A percentile compares a stretch with the other conserved stretches of the same genome.
These are phyloP conservation scores for Epizoanthus stellaris DNA, from an alignment of 92 coral and sea anemone species.

Conservation along the genomic window DNA sequence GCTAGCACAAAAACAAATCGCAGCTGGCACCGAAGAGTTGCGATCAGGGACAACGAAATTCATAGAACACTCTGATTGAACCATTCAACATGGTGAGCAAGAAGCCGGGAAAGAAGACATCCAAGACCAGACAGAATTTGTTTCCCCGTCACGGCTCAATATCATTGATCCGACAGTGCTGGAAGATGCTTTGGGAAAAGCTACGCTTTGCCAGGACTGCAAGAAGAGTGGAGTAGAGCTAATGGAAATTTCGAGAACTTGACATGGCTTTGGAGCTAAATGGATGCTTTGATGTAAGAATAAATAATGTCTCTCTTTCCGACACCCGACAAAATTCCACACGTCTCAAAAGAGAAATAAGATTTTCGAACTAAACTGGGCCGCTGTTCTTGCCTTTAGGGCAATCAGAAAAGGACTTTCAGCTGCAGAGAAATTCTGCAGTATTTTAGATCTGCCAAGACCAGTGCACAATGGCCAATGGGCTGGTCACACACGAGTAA, in stretches of 20 bases:
- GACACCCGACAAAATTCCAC: conserved; percentile 14
- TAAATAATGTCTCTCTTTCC: conserved; percentile 21
- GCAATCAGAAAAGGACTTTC: conserved; percentile 38
- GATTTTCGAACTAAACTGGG: conserved; percentile 28
- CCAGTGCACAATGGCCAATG: conserved; percentile 33
- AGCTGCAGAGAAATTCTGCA: conserved; percentile 39
- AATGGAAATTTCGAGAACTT: not conserved
- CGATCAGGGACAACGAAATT: too few species aligned
- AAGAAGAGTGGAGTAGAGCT: conserved; percentile 1
- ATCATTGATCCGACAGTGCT: not conserved
- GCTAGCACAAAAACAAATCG: too few species aligned
- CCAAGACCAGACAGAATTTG: too few species aligned
- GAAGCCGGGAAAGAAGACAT: too few species aligned
- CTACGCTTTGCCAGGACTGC: conserved; percentile 19
- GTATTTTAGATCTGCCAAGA: conserved; percentile 32
- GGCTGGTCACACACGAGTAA: conserved; percentile 27
- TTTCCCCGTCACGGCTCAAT: too few species aligned
- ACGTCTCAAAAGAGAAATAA: conserved; percentile 8
- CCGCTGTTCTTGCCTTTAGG: conserved; percentile 25
- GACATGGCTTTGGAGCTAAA: conserved; percentile 48
- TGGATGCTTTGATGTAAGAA: conserved; percentile 34
- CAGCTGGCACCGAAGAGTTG: too few species aligned
- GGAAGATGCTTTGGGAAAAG: conserved; percentile 7
- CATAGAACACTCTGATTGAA: too few species aligned
- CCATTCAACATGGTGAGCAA: too few species aligned